Conservation (phyloP, 2,797 vertebrate species). For the Hoplostethus atlanticus region DNA sequence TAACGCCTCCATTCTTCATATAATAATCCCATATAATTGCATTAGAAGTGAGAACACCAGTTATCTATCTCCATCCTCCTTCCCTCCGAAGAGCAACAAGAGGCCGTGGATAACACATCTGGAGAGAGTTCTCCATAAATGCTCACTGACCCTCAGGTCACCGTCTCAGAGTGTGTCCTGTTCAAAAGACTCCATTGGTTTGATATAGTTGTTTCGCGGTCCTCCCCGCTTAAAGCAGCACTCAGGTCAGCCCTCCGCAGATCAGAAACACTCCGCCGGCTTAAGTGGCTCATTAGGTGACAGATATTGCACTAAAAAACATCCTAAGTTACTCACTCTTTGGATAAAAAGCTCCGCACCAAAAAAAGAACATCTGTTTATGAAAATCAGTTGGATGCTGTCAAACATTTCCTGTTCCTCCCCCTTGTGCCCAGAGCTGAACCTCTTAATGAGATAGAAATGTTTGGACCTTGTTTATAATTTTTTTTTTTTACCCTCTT, state of each 20-base stretch:
- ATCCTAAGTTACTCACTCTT: slow-evolving; percentile 19
- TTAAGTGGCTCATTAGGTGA: slow-evolving; percentile 40
- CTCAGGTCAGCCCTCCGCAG: slow-evolving; percentile 23
- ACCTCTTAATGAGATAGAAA: slow-evolving; percentile 39
- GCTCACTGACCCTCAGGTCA: slow-evolving; percentile 4
- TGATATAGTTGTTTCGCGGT: neutral
- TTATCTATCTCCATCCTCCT: slow-evolving; percentile 23
- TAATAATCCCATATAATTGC: slow-evolving; percentile 18
- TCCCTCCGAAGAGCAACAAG: slow-evolving; percentile 9
- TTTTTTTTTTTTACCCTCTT: slow-evolving; percentile 21
- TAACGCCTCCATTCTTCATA: slow-evolving; percentile 18
- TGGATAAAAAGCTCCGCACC: slow-evolving; percentile 10
- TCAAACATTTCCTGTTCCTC: slow-evolving; percentile 25
- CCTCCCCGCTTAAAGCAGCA: slow-evolving; percentile 2
- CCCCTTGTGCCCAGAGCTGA: slow-evolving; percentile 30
- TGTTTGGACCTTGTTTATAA: slow-evolving; percentile 40
- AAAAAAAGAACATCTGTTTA: slow-evolving; percentile 5
- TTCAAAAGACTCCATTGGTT: neutral
- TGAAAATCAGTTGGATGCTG: slow-evolving; percentile 35
- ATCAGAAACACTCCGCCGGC: slow-evolving; percentile 22
- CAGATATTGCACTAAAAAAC: slow-evolving; percentile 9
- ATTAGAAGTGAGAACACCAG: slow-evolving; percentile 4
- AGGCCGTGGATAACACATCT: neutral
- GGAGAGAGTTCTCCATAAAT: neutral
- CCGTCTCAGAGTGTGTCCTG: neutral